Percentiles rank a stretch among this genome's conserved stretches.
Conservation (phyloP, 1,140 invertebrate species). For the Magallana angulata region DNA sequence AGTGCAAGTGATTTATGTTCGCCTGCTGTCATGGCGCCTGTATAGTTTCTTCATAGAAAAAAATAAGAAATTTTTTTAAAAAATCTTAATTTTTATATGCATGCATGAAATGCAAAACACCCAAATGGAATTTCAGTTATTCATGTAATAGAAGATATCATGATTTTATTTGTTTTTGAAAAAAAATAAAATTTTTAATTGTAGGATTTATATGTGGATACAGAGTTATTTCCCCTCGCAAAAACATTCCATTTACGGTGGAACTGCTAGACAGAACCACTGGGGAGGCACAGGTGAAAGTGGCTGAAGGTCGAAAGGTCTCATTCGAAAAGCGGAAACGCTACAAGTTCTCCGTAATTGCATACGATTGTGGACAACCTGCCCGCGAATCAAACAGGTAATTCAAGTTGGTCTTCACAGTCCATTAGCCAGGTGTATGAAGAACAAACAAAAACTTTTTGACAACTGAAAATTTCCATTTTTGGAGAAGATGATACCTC, state of each 20-base stretch:
- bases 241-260: slow-evolving; percentile 90
- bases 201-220: slow-evolving; percentile 92
- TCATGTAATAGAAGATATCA: too few species aligned
- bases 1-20: not conserved
- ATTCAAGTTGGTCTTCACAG: slow-evolving; percentile 14
- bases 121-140: too few species aligned
- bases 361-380: slow-evolving; percentile 91
- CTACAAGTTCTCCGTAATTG: slow-evolving; percentile 97
- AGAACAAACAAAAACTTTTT: too few species aligned
- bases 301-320: slow-evolving; percentile 85
- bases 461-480: too few species aligned
- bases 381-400: slow-evolving; percentile 83
- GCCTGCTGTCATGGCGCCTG: not conserved
- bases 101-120: too few species aligned
- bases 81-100: too few species aligned
- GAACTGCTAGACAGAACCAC: slow-evolving; percentile 81
- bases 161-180: too few species aligned
- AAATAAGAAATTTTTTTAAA: too few species aligned
- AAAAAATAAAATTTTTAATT: slow-evolving; percentile 52
- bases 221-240: slow-evolving; percentile 85
- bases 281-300: slow-evolving; percentile 82
- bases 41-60: too few species aligned
- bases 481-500: not conserved
- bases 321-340: slow-evolving; percentile 96
- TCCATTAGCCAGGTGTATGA: too few species aligned